phyloP scores from a whole-genome alignment of 2,888 invertebrate genomes.

The Dryobota labecula region DNA sequence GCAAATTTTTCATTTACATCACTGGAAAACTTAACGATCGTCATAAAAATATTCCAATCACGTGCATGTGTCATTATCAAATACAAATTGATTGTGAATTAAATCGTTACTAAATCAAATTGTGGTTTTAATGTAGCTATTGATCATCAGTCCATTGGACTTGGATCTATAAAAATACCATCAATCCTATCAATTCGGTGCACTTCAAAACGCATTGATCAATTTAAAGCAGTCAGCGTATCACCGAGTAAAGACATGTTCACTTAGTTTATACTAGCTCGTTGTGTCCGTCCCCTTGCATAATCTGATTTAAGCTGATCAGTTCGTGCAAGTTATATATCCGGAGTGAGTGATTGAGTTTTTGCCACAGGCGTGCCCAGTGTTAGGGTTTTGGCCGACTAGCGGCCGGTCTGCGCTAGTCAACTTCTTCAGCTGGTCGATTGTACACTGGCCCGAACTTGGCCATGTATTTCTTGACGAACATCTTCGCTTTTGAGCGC shows the following conservation, averaged over 20 bases:
- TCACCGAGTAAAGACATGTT: neutral
- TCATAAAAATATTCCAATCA: conserved; percentile 23
- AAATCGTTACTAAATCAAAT: conserved; percentile 14
- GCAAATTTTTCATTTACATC: conserved; percentile 15
- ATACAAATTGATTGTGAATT: conserved; percentile 16
- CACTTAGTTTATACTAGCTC: neutral
- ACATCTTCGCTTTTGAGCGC: conserved; percentile 98
- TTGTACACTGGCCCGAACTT: conserved; percentile 96
- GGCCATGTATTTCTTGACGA: conserved; percentile 98
- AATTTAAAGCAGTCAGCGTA: conserved; percentile 6
- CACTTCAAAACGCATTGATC: conserved; percentile 11
- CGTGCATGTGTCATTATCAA: conserved; percentile 9
- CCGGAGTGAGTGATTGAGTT: neutral
- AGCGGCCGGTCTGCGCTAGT: conserved; percentile 73
- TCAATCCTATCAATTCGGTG: conserved; percentile 17
- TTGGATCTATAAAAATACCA: conserved; percentile 18
- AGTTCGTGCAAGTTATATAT: neutral
- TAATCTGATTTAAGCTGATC: neutral
- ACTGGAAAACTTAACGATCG: conserved; percentile 21
- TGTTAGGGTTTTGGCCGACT: conserved; percentile 19
- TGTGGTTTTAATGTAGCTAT: conserved; percentile 19
- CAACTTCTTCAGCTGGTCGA: conserved; percentile 92
- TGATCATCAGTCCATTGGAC: conserved; percentile 8
- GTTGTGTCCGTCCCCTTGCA: neutral
- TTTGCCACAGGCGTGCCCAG: neutral